Percentiles rank a stretch among this genome's conserved stretches.
Evolutionary conservation across 2,888 invertebrate genomes (phyloP).

Genomic region (Lamellibrachia columna): DNA sequence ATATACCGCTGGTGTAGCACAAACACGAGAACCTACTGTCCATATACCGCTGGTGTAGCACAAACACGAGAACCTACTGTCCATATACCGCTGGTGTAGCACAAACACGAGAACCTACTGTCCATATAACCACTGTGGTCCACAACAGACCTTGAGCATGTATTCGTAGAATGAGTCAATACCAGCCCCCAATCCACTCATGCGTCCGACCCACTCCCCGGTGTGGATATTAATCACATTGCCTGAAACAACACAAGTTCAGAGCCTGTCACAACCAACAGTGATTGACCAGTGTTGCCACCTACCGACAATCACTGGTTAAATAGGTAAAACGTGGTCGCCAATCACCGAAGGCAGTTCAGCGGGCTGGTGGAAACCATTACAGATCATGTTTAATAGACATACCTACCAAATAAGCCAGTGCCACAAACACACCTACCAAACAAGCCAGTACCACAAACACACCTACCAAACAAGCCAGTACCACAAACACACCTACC

Average conservation of each 20-base stretch:
- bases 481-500: no score
- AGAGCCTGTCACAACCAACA: no score
- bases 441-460: no score
- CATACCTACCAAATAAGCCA: no score
- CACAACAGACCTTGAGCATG: constrained; percentile 68
- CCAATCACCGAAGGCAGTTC: no score
- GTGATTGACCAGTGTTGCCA: no score
- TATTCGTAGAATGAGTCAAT: constrained; percentile 75
- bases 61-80: background rate
- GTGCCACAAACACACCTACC: no score
- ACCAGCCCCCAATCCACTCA: constrained; percentile 74
- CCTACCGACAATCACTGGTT: no score
- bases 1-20: background rate
- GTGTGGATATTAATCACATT: constrained; percentile 72
- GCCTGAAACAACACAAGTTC: background rate
- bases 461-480: no score
- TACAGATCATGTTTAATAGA: no score
- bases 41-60: background rate
- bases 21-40: background rate
- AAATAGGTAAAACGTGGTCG: no score
- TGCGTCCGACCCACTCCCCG: constrained; percentile 72
- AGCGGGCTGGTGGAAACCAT: no score
- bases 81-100: background rate
- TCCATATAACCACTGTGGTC: background rate
- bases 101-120: background rate